These are phyloP conservation scores for Pteruthius melanotis DNA, from an alignment of 2,113 vertebrate species.

Conservation along the genomic window DNA sequence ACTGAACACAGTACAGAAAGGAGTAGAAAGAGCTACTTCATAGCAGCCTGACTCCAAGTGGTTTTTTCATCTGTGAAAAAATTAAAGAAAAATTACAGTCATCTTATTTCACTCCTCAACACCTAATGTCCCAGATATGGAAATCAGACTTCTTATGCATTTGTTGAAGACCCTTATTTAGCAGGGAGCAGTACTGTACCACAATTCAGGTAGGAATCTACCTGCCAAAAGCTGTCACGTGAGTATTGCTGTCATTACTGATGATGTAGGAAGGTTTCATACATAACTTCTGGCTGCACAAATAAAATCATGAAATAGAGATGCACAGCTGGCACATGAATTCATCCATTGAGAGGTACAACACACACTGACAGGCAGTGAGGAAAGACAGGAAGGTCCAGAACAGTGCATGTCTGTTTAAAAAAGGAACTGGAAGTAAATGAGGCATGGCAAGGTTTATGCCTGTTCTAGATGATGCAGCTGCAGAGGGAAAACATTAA, in stretches of 20 bases:
- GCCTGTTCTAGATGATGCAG: not conserved
- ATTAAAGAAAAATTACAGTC: not conserved
- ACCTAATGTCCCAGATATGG: not conserved
- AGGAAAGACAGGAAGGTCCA: constrained; percentile 4
- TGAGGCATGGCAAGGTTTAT: not conserved
- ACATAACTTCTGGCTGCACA: not conserved
- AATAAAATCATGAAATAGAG: not conserved
- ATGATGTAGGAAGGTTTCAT: not conserved
- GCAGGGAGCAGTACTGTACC: not conserved
- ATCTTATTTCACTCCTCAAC: not conserved
- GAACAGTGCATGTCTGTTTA: not conserved
- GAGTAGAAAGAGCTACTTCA: not conserved
- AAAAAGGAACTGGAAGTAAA: constrained; percentile 41
- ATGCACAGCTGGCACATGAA: not conserved
- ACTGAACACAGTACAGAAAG: not conserved
- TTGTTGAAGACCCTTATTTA: not conserved
- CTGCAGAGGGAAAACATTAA: constrained; percentile 8
- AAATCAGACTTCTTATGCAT: not conserved
- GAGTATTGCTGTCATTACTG: not conserved
- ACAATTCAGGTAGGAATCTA: not conserved
- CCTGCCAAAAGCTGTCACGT: not conserved
- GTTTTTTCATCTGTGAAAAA: not conserved
- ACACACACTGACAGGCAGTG: not conserved
- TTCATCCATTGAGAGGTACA: not conserved
- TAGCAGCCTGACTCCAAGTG: not conserved